phyloP scores from a whole-genome alignment of 1,140 invertebrate genomes.

The Harpegnathos saltator region DNA sequence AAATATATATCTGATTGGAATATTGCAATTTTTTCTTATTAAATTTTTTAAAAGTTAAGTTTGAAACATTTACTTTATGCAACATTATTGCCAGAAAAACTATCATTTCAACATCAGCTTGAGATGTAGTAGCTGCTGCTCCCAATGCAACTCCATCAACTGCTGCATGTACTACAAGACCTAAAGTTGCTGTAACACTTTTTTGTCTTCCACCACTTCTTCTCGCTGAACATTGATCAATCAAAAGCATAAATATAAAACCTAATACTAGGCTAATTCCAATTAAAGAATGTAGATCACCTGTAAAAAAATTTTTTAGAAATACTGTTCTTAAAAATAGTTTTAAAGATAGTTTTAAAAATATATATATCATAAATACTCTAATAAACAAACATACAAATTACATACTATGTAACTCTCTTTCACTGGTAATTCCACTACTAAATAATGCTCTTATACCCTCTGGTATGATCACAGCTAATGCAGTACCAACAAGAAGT shows the following conservation, averaged over 20 bases:
- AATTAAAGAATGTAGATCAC: slow-evolving; percentile 88
- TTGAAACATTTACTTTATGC: slow-evolving; percentile 92
- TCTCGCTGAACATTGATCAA: slow-evolving; percentile 94
- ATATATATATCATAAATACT: neutral
- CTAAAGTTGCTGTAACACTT: slow-evolving; percentile 97
- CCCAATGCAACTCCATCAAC: slow-evolving; percentile 99
- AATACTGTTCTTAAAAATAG: slow-evolving; percentile 35
- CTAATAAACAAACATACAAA: slow-evolving; percentile 33
- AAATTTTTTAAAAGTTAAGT: slow-evolving; percentile 5
- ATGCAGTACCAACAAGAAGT: slow-evolving; percentile 98
- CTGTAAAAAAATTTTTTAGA: slow-evolving; percentile 77
- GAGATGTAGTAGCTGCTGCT: slow-evolving; percentile 97
- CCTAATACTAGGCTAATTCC: slow-evolving; percentile 93
- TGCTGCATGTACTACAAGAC: slow-evolving; percentile 98
- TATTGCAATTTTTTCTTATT: slow-evolving; percentile 11
- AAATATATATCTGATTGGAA: neutral
- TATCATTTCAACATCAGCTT: slow-evolving; percentile 98
- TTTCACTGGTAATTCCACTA: slow-evolving; percentile 48
- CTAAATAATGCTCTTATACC: slow-evolving; percentile 94
- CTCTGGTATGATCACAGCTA: slow-evolving; percentile 99
- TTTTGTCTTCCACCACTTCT: slow-evolving; percentile 89
- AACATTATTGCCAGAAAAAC: slow-evolving; percentile 99
- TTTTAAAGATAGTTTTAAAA: neutral
- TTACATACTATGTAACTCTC: slow-evolving; percentile 59
- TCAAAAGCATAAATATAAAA: slow-evolving; percentile 98